phyloP scores from a whole-genome alignment of 2,797 vertebrate species.

The Austrolebias charrua region DNA sequence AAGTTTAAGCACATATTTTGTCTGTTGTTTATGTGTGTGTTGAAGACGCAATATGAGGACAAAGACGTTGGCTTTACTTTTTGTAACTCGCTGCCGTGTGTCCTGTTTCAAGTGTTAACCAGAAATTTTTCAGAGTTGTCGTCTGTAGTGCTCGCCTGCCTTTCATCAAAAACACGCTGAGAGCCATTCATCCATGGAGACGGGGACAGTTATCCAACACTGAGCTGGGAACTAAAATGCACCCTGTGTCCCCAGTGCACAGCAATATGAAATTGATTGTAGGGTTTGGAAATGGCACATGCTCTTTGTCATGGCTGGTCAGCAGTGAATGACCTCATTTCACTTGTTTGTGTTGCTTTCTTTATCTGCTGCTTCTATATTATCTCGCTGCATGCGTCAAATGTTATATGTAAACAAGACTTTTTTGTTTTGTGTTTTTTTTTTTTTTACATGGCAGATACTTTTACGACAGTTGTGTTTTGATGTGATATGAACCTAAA shows the following conservation, averaged over 20 bases:
- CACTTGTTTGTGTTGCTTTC: slow-evolving; percentile 27
- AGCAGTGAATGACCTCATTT: slow-evolving; percentile 55
- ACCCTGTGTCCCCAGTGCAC: slow-evolving; percentile 10
- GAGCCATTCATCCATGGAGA: slow-evolving; percentile 16
- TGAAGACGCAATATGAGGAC: neutral
- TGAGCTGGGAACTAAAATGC: slow-evolving; percentile 38
- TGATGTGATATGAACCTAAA: neutral
- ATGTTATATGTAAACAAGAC: neutral
- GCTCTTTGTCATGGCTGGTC: slow-evolving; percentile 31
- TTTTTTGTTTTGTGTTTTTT: neutral
- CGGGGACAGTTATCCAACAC: slow-evolving; percentile 14
- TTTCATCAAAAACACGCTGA: slow-evolving; percentile 13
- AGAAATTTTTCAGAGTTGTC: neutral
- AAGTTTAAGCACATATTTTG: too few relatives aligned
- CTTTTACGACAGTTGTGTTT: neutral
- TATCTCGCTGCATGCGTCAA: neutral
- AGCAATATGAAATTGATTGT: slow-evolving; percentile 49
- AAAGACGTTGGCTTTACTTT: too few relatives aligned
- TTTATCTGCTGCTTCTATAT: slow-evolving; percentile 29
- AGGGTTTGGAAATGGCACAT: slow-evolving; percentile 35
- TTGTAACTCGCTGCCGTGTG: neutral
- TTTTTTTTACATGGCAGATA: neutral
- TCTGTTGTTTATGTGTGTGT: too few relatives aligned
- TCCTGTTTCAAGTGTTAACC: too few relatives aligned
- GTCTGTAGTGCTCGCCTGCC: neutral